Base-by-base conservation (phyloP, 2,888 invertebrate genomes). In the Odontocolon sp. region DNA sequence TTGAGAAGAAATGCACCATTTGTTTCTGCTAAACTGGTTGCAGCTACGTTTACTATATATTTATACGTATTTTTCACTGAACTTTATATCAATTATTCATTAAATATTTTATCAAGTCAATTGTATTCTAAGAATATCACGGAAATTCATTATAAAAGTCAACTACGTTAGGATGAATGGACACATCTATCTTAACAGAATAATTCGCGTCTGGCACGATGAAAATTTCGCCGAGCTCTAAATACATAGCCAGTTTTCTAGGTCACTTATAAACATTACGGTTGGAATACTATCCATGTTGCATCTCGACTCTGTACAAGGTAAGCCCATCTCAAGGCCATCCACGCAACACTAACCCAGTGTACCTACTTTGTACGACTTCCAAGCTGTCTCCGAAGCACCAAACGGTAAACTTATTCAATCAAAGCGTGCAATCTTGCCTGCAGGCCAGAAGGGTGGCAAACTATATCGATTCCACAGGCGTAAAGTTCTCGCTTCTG, bases 341-440 rank as follows among this genome's bases (percentile, higher is more conserved):
- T 69, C 74, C 71, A 80, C 80, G 82, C 79, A 81, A 82, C 81
- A 9, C 36, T 26, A 61, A 71, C 63, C 63, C 38, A 47, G 50
- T 9, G n/a, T 11, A 83, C 83, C 85, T 83, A 83, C 73, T 83
- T 87, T 85, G 77, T 86, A 85, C 31, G 87, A 83, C 86, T 87
- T 87, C 87, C 63, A 67, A 71, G 70, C 77, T 61, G 70, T 57
- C 66, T 67, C 77, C 67, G 77, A 79, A 77, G 79, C 76, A 76
- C 73, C 70, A 64, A 75, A 78, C 75, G 67, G 28, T 67, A 50
- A 63, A 63, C 71, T 77, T 77, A 77, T 72, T 77, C 67, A 77
- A 77, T 77, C 77, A 11, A 33, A 16, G 67, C 63, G 67, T 50
- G 63, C 63, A 38, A 50, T 21, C 38, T 1, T 21, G 36, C 38